These are phyloP conservation scores for Tiliqua scincoides DNA, from an alignment of 2,113 vertebrate species.

Conservation along the genomic window DNA sequence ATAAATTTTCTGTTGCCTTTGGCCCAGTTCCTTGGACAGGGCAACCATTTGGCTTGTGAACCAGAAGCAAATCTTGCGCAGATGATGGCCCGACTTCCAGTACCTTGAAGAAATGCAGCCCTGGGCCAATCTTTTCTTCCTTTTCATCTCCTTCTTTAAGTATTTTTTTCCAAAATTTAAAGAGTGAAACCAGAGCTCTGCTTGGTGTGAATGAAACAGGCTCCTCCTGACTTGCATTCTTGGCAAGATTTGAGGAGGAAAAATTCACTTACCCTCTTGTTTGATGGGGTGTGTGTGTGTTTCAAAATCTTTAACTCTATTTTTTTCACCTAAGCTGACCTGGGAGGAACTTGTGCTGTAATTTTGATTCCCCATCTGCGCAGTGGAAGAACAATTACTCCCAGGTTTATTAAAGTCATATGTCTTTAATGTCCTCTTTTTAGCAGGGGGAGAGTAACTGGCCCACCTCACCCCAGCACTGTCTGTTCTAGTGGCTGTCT, in stretches of 20 bases:
- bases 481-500: no score
- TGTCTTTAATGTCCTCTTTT: no score
- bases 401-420: background rate
- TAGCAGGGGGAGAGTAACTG: no score
- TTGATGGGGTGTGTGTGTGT: conserved; percentile 11
- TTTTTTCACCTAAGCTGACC: conserved; percentile 24
- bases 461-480: no score
- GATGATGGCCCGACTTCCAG: conserved; percentile 47
- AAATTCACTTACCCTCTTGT: background rate
- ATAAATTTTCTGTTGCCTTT: conserved; percentile 62
- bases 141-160: background rate
- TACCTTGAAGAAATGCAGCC: conserved; percentile 12
- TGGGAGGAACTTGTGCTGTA: conserved; percentile 49
- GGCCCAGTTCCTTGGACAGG: conserved; percentile 36
- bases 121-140: background rate
- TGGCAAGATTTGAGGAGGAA: conserved; percentile 7
- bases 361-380: background rate
- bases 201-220: conserved; percentile 13
- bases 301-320: background rate
- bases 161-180: background rate
- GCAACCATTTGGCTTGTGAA: background rate
- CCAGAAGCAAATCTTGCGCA: conserved; percentile 62
- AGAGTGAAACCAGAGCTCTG: conserved; percentile 29
- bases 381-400: background rate
- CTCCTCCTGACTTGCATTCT: background rate